Evolutionary conservation across 2,797 vertebrate species (phyloP).

Genomic region (Fratercula arctica): DNA sequence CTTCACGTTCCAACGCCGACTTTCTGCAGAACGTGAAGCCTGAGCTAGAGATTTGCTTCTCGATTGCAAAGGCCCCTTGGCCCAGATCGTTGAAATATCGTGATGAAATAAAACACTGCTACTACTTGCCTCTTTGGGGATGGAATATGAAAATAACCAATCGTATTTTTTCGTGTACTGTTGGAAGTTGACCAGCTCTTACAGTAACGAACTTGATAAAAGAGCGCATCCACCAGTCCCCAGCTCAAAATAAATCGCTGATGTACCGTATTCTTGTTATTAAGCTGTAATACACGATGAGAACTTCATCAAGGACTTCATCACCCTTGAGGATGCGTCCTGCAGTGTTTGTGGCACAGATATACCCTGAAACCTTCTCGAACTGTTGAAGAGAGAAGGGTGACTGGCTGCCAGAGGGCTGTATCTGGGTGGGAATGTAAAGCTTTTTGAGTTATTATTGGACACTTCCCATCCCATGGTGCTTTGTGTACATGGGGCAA

Average conservation of each 20-base stretch:
- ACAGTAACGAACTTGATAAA: neutral
- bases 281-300: neutral
- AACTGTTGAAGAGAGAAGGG: neutral
- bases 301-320: neutral
- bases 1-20: fast-evolving
- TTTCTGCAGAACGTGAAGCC: neutral
- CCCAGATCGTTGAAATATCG: neutral
- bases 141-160: neutral
- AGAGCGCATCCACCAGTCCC: neutral
- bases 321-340: neutral
- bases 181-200: neutral
- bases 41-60: neutral
- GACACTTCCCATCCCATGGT: neutral
- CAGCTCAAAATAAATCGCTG: neutral
- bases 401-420: neutral
- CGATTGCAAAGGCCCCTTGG: neutral
- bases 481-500: neutral
- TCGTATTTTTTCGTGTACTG: neutral
- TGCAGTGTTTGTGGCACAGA: neutral
- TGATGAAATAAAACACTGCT: neutral
- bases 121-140: neutral
- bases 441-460: neutral
- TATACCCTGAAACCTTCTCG: neutral
- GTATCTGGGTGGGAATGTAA: neutral
- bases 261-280: neutral